Conservation (phyloP, 2,888 invertebrate genomes). For the Aplocera efformata region DNA sequence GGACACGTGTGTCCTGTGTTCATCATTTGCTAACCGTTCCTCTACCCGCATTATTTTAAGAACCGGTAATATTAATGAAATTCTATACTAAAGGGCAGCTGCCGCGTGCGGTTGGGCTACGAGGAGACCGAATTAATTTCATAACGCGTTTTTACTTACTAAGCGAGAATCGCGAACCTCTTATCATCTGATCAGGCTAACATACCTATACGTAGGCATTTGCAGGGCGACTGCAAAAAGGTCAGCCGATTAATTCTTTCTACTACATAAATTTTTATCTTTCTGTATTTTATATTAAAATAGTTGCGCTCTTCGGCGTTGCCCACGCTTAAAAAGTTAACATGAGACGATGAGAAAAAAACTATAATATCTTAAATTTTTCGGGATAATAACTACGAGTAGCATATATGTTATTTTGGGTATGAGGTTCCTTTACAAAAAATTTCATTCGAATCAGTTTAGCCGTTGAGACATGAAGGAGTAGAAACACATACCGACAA, state of each 20-base stretch:
- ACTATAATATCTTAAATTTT: no score
- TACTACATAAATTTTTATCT: not conserved
- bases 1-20: slow-evolving; percentile 64
- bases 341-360: no score
- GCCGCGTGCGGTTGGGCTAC: slow-evolving; percentile 57
- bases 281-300: no score
- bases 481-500: no score
- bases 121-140: slow-evolving; percentile 52
- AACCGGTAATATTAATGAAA: slow-evolving; percentile 75
- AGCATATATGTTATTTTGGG: no score
- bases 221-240: slow-evolving; percentile 4
- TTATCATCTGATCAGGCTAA: slow-evolving; percentile 12
- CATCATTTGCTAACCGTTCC: slow-evolving; percentile 55
- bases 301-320: no score
- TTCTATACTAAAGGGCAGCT: slow-evolving; percentile 71
- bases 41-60: slow-evolving; percentile 71
- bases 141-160: slow-evolving; percentile 43
- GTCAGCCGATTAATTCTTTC: slow-evolving; percentile 9
- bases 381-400: no score
- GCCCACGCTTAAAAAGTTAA: no score
- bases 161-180: slow-evolving; percentile 13
- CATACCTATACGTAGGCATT: not conserved
- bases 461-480: no score
- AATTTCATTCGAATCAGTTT: no score
- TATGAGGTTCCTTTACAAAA: no score